A percentile compares a stretch with the other conserved stretches of the same genome.
These are phyloP conservation scores for Lagodon rhomboides DNA, from an alignment of 2,797 vertebrate species.

Conservation along the genomic window DNA sequence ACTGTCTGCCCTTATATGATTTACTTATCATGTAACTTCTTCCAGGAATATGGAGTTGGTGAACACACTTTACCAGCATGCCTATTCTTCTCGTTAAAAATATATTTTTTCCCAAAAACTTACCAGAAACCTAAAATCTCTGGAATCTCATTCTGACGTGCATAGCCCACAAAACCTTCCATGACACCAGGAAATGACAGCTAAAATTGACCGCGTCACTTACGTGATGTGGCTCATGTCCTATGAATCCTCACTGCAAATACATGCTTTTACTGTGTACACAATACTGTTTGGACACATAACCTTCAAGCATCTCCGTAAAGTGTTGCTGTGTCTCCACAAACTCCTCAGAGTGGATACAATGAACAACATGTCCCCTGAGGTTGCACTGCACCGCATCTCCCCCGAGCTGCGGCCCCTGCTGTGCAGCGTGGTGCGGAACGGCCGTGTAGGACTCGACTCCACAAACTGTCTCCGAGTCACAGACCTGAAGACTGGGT, in stretches of 20 bases:
- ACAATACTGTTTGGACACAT: background rate
- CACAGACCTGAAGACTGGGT: slow-evolving; percentile 98
- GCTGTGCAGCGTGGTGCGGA: slow-evolving; percentile 94
- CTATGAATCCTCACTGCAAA: background rate
- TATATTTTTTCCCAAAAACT: background rate
- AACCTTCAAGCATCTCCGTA: background rate
- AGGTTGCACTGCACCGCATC: slow-evolving; percentile 95
- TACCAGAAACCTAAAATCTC: background rate
- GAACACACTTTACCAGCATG: background rate
- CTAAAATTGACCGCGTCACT: background rate
- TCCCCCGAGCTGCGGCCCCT: slow-evolving; percentile 93
- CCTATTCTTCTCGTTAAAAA: background rate
- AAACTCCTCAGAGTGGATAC: slow-evolving; percentile 47
- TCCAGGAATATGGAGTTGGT: background rate
- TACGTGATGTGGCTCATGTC: background rate
- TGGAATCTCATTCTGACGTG: background rate
- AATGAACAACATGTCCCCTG: slow-evolving; percentile 94
- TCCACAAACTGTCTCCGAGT: slow-evolving; percentile 96
- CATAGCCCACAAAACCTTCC: background rate
- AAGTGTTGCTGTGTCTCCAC: background rate
- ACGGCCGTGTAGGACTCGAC: slow-evolving; percentile 96
- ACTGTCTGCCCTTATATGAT: background rate
- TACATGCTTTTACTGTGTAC: accelerated
- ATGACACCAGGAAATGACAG: slow-evolving; percentile 14
- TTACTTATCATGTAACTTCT: background rate